Base-by-base conservation (phyloP, 2,113 vertebrate species). In the Bubo blakistoni region DNA sequence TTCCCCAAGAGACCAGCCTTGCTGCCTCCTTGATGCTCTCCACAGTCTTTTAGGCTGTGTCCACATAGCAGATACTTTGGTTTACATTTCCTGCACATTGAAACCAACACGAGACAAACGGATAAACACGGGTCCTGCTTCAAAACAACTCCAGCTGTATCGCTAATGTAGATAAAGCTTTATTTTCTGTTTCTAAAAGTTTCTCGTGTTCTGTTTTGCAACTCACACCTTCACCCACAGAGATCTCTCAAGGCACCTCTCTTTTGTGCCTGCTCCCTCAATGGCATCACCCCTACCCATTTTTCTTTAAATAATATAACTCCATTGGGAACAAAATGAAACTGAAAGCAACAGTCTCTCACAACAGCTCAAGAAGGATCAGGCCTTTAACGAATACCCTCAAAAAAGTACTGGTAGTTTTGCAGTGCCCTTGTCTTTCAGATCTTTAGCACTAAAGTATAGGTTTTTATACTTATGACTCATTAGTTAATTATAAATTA, bases 41-140 rank as follows among this genome's bases (percentile, higher is more conserved):
- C 1, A 0, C 14, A 57, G 12, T 8, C 26, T 36, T 59, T n/a
- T 26, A 42, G 29, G 25, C 21, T 19, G 3, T 9, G 12, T 22
- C 21, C 42, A 27, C 25, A 19, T 5, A 62, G 26, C 16, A 36
- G 21, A 34, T 29, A 22, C 15, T 18, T 34, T 5, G 14, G 14
- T 32, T 47, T 61, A 18, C 25, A 6, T 46, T 69, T 55, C 13
- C 16, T 25, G 17, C 6, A 3, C 36, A 24, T 10, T 40, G 24
- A 71, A 88, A 40, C 57, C 32, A 77, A 21, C 9, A 58, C 1
- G 1, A 77, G 24, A 70, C 12, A 51, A 69, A 81, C 5, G 54
- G 29, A 40, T 8, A 38, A 38, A 25, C 13, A 11, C 1, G 6
- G 27, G 27, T 78, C 24, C 29, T 26, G n/a, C 30, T 67, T 62